Percentiles rank a stretch among this genome's conserved stretches.
Evolutionary conservation across 2,113 vertebrate species (phyloP).

Genomic region (Aphyosemion australe): DNA sequence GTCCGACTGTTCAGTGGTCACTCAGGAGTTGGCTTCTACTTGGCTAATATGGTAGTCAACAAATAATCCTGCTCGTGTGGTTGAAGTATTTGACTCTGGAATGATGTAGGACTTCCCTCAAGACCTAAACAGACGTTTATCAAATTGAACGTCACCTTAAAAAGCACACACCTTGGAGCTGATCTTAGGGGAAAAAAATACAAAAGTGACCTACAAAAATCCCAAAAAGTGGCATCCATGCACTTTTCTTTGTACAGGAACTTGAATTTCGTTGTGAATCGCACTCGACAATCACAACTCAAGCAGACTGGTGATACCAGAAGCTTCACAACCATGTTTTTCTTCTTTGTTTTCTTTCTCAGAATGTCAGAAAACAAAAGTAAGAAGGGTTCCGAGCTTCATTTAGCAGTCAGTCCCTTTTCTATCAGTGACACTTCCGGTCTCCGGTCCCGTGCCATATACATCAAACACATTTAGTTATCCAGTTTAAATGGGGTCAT

Average conservation of each 20-base stretch:
- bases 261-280: slow-evolving; percentile 15
- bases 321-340: slow-evolving; percentile 12
- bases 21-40: slow-evolving; percentile 36
- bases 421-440: slow-evolving; percentile 14
- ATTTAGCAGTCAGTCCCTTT: slow-evolving; percentile 10
- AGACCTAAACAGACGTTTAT: slow-evolving; percentile 8
- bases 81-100: slow-evolving; percentile 37
- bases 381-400: slow-evolving; percentile 20
- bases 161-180: slow-evolving; percentile 28
- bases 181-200: slow-evolving; percentile 9
- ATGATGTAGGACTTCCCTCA: slow-evolving; percentile 33
- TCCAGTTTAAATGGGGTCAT: slow-evolving; percentile 5
- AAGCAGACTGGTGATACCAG: slow-evolving; percentile 24
- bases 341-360: slow-evolving; percentile 5
- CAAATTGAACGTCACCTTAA: slow-evolving; percentile 26
- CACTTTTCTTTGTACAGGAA: slow-evolving; percentile 19
- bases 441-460: neutral
- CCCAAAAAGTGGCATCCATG: slow-evolving; percentile 33
- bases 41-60: slow-evolving; percentile 32
- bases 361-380: slow-evolving; percentile 1
- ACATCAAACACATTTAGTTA: neutral
- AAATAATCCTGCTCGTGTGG: slow-evolving; percentile 25
- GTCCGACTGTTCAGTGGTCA: slow-evolving; percentile 30
- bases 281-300: slow-evolving; percentile 18
- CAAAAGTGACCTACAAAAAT: slow-evolving; percentile 45